Conservation (phyloP, 1,140 invertebrate species). For the Planococcus citri region DNA sequence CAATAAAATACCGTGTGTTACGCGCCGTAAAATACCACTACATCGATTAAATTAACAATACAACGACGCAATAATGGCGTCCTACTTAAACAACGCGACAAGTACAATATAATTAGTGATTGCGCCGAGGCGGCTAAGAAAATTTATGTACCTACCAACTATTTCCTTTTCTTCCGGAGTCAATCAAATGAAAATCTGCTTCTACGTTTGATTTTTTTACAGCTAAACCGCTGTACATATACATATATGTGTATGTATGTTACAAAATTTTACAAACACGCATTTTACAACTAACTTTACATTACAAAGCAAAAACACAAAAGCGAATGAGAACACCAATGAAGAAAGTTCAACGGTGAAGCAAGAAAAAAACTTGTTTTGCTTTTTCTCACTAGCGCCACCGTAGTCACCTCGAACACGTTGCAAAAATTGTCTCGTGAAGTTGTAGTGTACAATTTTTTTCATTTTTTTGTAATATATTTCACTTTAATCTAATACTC, state of each 20-base stretch:
- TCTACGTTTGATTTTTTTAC: background rate
- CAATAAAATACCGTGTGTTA: conserved; percentile 7
- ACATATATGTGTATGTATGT: background rate
- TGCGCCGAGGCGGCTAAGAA: background rate
- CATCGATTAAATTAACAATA: background rate
- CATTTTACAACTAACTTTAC: conserved; percentile 12
- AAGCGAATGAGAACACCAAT: background rate
- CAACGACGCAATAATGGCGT: conserved; percentile 18
- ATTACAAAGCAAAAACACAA: conserved; percentile 14
- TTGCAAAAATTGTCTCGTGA: too few relatives aligned
- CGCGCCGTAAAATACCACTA: conserved; percentile 3
- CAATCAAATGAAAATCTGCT: background rate
- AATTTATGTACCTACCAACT: background rate
- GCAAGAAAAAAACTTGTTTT: background rate
- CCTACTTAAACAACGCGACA: background rate
- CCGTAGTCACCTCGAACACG: background rate
- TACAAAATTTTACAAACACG: conserved; percentile 17
- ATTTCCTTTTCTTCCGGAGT: background rate
- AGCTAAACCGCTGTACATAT: background rate
- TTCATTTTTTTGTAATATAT: too few relatives aligned
- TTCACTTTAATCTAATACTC: too few relatives aligned
- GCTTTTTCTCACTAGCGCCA: background rate
- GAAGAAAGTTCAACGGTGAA: conserved; percentile 16
- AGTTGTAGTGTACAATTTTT: too few relatives aligned
- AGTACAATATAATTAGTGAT: background rate